Conservation (phyloP, 1,140 invertebrate genomes). For the Wiebesia pumilae region DNA sequence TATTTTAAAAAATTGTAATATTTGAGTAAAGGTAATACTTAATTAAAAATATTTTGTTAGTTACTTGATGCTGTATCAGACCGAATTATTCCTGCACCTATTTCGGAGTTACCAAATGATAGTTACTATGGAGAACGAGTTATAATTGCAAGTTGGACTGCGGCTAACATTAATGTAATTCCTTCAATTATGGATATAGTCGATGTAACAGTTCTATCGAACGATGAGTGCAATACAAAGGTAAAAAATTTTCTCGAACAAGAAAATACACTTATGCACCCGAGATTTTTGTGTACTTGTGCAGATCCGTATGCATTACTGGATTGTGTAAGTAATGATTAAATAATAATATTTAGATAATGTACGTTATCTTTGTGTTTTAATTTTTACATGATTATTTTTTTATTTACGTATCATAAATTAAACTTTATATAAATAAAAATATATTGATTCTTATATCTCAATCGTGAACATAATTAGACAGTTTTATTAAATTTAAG, state of each 20-base stretch:
- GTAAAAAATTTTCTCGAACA: no score
- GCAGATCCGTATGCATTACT: background rate
- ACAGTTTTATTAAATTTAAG: no score
- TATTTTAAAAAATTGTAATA: no score
- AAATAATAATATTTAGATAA: background rate
- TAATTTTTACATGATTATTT: background rate
- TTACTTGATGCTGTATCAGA: no score
- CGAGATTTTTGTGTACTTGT: background rate
- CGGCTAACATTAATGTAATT: background rate
- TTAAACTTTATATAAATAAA: no score
- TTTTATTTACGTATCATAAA: no score
- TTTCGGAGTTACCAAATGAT: background rate
- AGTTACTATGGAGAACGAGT: background rate
- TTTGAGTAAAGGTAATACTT: no score
- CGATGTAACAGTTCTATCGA: background rate
- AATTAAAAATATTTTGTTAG: no score
- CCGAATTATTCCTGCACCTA: background rate
- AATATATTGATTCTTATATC: no score
- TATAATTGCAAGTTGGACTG: background rate
- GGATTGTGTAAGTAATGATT: background rate
- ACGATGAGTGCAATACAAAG: background rate
- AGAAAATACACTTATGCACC: background rate
- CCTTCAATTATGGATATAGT: background rate
- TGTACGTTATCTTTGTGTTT: background rate
- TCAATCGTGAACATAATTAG: no score